Conservation (phyloP, 2,113 vertebrate genomes). For the Rhagologus leucostigma region DNA sequence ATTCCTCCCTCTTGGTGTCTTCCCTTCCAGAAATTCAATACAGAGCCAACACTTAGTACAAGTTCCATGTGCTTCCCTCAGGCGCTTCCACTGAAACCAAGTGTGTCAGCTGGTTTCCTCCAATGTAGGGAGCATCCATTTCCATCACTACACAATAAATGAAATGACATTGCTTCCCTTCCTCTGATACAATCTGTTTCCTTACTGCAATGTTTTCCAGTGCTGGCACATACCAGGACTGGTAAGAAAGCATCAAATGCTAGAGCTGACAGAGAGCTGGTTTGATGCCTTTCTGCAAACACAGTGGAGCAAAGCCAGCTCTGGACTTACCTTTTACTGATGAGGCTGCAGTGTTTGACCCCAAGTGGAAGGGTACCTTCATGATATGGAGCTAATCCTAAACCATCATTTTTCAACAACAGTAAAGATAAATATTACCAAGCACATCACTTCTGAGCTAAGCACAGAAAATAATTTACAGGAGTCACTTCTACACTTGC, state of each 20-base stretch:
- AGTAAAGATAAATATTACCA: not conserved
- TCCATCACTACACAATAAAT: not conserved
- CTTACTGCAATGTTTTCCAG: not conserved
- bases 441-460: not conserved
- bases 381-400: not conserved
- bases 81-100: not conserved
- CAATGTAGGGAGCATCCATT: not conserved
- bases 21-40: conserved; percentile 1
- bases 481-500: not conserved
- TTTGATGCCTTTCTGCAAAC: not conserved
- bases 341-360: not conserved
- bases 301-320: not conserved
- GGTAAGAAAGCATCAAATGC: not conserved
- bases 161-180: not conserved
- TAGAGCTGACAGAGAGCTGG: not conserved
- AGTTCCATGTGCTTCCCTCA: not conserved
- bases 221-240: not conserved
- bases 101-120: not conserved
- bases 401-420: not conserved
- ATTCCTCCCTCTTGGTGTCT: not conserved
- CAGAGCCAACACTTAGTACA: not conserved
- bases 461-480: not conserved
- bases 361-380: not conserved
- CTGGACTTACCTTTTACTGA: not conserved
- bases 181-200: not conserved